Evolutionary conservation across 2,113 vertebrate species (phyloP).

Genomic region (Hemicordylus capensis): DNA sequence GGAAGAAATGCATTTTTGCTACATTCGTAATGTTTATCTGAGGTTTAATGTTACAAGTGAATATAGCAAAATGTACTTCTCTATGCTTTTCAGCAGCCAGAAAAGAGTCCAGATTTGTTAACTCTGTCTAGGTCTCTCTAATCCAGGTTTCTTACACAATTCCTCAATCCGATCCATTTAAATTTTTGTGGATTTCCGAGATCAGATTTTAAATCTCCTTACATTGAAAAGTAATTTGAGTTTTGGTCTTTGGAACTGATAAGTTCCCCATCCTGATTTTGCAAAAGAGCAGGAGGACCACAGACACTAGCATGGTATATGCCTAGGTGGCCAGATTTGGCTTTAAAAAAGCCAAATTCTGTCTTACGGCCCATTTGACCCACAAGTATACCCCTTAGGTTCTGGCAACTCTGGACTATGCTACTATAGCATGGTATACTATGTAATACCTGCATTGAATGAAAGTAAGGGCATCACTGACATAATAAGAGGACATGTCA

Average conservation of each 20-base stretch:
- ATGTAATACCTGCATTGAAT: background rate
- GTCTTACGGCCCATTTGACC: too few species aligned
- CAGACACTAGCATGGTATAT: too few species aligned
- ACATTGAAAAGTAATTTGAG: background rate
- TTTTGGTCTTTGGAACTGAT: background rate
- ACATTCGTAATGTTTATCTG: conserved; percentile 65
- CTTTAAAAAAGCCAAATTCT: too few species aligned
- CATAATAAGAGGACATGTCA: background rate
- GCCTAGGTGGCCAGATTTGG: too few species aligned
- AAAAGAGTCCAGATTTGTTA: conserved; percentile 30
- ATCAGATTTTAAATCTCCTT: background rate
- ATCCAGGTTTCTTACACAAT: conserved; percentile 15
- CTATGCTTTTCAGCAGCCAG: conserved; percentile 44
- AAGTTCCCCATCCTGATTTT: background rate
- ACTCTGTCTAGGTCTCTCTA: background rate
- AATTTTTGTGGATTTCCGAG: background rate
- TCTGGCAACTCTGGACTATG: too few species aligned
- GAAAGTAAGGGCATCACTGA: background rate
- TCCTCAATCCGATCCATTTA: background rate
- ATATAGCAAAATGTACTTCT: conserved; percentile 52
- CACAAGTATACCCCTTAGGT: too few species aligned
- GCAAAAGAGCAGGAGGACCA: background rate
- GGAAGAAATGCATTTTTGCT: conserved; percentile 63
- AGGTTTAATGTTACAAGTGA: conserved; percentile 66
- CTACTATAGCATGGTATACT: too few species aligned